Evolutionary conservation across 2,888 invertebrate species (phyloP), one percentile per base, ranked within the genome.

Genomic region (Lithophane leautieri): DNA sequence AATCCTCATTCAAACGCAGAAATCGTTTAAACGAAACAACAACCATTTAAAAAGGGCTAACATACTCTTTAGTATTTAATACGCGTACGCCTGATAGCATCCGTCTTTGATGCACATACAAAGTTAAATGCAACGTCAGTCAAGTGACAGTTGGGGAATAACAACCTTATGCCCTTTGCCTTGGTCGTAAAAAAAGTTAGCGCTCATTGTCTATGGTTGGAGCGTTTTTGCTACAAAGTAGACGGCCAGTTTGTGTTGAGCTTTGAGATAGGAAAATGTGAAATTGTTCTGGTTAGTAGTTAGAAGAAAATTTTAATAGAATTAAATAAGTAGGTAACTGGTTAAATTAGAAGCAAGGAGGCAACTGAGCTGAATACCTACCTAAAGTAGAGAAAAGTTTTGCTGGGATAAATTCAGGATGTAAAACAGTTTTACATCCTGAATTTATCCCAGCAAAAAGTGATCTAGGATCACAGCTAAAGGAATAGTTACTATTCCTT

Each of bases 1-100:
- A 71, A 66, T 12, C 40, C 42, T 56, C 25, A 63, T 73, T 71
- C 40, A 60, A 77, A 79, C 58, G 40, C 78, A 77, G 69, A 77
- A 74, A 71, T 60, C 60, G 62, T 81, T 75, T 65, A 63, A 76
- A 81, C 56, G 76, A 75, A 81, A 80, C 74, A 78, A 78, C 50
- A 81, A 77, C 67, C 75, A 87, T 86, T 86, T 85, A 88, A 86
- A 85, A 87, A 86, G 82, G 87, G 78, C 84, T 82, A 84, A 72
- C 40, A 66, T 34, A 34, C 58, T 75, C 61, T 19, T 88, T 78
- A 73, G 50, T 78, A 88, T 86, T 79, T 66, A 25, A 28, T n/a
- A 19, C 79, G 78, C 89, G 83, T 87, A 65, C 83, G 71, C n/a
- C 62, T 79, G 89, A 88, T 88, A 84, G 80, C 83, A 87, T 88